Evolutionary conservation across 53 echinoderm and acorn worm genomes (phyloP).

Genomic region (Pentamera pediparva): DNA sequence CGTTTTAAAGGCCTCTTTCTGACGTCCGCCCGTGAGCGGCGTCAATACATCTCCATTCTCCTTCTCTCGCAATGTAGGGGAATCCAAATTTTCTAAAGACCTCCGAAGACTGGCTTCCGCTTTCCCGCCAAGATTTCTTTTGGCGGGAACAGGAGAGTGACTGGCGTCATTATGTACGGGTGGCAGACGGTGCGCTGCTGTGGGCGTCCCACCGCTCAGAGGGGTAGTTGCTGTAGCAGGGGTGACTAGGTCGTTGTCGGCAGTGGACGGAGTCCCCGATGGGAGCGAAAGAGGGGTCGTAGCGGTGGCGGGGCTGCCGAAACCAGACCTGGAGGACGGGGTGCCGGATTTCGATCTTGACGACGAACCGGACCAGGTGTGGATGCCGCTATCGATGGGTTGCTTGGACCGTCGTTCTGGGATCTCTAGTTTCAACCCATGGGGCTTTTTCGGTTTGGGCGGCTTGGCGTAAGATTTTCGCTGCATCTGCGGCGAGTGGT

Average conservation of each 20-base stretch:
- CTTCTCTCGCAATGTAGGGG: too few relatives aligned
- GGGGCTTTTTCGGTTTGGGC: conserved; percentile 20
- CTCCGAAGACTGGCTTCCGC: too few relatives aligned
- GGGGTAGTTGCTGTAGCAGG: neutral
- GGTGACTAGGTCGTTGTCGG: neutral
- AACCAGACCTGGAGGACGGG: neutral
- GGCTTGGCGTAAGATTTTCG: conserved; percentile 22
- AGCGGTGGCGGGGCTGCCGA: neutral
- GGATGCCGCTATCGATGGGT: conserved; percentile 1
- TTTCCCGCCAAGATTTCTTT: too few relatives aligned
- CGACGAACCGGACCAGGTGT: conserved; percentile 15
- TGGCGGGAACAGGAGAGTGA: too few relatives aligned
- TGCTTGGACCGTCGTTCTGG: neutral
- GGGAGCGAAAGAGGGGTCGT: neutral
- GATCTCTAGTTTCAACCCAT: conserved; percentile 18
- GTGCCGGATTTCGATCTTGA: conserved; percentile 6
- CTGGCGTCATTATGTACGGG: too few relatives aligned
- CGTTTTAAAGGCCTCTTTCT: too few relatives aligned
- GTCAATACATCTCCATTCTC: too few relatives aligned
- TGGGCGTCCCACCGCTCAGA: neutral
- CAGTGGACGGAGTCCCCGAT: conserved; percentile 6
- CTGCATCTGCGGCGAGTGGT: conserved; percentile 19
- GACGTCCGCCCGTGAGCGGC: too few relatives aligned
- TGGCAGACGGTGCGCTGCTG: too few relatives aligned
- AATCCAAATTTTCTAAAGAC: too few relatives aligned